Evolutionary conservation across 2,797 vertebrate genomes (phyloP), one percentile per base, ranked within the genome.

Genomic region (Hypotaenidia okinawae): DNA sequence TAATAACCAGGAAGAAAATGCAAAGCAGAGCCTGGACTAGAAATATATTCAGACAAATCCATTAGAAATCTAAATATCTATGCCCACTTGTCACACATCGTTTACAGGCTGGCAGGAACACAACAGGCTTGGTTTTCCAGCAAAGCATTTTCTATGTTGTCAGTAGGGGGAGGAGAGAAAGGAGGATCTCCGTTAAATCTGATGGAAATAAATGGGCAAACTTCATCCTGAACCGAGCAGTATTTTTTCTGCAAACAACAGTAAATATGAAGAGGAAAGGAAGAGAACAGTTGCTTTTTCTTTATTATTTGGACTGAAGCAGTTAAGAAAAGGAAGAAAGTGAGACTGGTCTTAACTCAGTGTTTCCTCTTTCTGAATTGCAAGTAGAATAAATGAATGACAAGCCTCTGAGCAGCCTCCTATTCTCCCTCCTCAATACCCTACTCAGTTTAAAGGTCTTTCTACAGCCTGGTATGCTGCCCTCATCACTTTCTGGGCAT

Each of bases 221-320:
- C 32, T 70, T 88, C 77, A 74, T 45, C 70, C 5, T 23, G 39
- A 90, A 80, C 28, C 1, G 4, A 75, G 18, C 13, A 5, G 8
- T 25, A 19, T 19, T n/a, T 77, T 69, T 49, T 30, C 54, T 52
- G 12, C 57, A 68, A 92, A 77, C 25, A 85, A 32, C 27, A 89
- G 54, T 57, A 57, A 43, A 89, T 35, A 6, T 57, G 41, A 90
- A 76, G 54, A 68, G 45, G 35, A 83, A 45, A 73, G 33, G 37
- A 88, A 77, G 10, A 69, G 14, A 64, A 66, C 11, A 62, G 59
- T 10, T 73, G 33, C 2, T 59, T 87, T 91, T 76, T 86, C 41
- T 45, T 91, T 75, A 72, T 62, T 77, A 87, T 77, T 62, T 85
- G 39, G 55, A 90, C 64, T 73, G 68, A 90, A 95, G 77, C 47